Conservation (phyloP, 2,888 invertebrate species). For the Achlya flavicornis region DNA sequence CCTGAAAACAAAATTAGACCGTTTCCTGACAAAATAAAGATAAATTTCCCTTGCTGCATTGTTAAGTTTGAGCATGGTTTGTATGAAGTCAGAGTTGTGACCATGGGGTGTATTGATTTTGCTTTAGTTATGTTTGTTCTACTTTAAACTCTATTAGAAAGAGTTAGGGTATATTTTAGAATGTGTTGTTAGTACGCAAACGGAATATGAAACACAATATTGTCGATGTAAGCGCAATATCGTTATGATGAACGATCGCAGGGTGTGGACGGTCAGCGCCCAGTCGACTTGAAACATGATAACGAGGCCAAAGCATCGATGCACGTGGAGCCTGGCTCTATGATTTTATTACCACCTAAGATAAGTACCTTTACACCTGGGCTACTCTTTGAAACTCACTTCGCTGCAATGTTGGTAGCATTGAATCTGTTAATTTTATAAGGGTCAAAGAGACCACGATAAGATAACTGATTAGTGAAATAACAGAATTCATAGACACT, state of each 20-base stretch:
- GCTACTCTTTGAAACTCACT: too few species aligned
- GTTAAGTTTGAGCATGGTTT: slow-evolving; percentile 35
- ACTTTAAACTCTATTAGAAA: slow-evolving; percentile 21
- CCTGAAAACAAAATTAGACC: slow-evolving; percentile 20
- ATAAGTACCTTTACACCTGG: not conserved
- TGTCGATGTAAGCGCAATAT: slow-evolving; percentile 80
- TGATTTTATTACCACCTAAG: not conserved
- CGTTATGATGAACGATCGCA: slow-evolving; percentile 80
- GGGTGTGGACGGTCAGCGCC: slow-evolving; percentile 69
- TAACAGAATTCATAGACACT: too few species aligned
- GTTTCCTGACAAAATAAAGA: slow-evolving; percentile 25
- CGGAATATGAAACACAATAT: slow-evolving; percentile 75
- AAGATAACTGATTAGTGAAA: too few species aligned
- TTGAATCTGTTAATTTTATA: too few species aligned
- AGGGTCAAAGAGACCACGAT: too few species aligned
- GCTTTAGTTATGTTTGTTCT: slow-evolving; percentile 17
- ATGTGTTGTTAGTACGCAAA: slow-evolving; percentile 30
- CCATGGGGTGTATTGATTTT: slow-evolving; percentile 61
- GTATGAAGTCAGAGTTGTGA: slow-evolving; percentile 30
- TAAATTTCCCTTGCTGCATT: slow-evolving; percentile 28
- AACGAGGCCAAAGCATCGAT: slow-evolving; percentile 47
- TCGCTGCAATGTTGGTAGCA: too few species aligned
- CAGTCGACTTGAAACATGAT: slow-evolving; percentile 79
- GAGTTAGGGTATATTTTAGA: slow-evolving; percentile 35
- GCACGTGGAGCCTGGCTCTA: slow-evolving; percentile 36